Evolutionary conservation across 2,113 vertebrate genomes (phyloP).

Genomic region (Lagopus leucura): DNA sequence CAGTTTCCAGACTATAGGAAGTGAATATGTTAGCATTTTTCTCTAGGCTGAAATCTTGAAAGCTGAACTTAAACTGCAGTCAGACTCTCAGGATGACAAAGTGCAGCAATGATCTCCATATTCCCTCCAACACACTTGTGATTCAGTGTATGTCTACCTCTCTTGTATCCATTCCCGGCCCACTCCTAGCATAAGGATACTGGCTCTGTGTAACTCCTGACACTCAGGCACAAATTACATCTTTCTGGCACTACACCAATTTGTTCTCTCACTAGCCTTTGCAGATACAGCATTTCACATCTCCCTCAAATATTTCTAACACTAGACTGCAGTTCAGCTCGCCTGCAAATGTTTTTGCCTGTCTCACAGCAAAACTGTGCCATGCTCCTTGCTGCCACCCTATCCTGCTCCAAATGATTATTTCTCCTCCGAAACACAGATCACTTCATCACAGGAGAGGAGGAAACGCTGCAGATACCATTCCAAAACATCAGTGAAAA

Average conservation of each 20-base stretch:
- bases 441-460: fast-evolving
- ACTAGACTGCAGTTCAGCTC: neutral
- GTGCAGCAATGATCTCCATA: neutral
- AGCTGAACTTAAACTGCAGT: neutral
- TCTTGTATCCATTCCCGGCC: neutral
- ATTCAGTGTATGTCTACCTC: neutral
- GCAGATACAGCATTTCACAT: neutral
- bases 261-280: neutral
- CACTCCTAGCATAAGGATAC: neutral
- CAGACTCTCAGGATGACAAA: neutral
- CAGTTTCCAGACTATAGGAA: neutral
- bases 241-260: neutral
- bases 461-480: neutral
- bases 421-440: neutral
- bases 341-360: neutral
- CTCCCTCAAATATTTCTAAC: fast-evolving
- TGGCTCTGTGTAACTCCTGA: neutral
- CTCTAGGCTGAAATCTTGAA: neutral
- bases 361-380: neutral
- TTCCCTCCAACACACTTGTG: neutral
- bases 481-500: neutral
- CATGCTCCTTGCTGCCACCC: neutral
- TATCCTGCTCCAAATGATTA: neutral
- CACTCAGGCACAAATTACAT: neutral
- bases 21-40: neutral